Evolutionary conservation across 2,797 vertebrate species (phyloP).

Genomic region (Sebastes jordani): DNA sequence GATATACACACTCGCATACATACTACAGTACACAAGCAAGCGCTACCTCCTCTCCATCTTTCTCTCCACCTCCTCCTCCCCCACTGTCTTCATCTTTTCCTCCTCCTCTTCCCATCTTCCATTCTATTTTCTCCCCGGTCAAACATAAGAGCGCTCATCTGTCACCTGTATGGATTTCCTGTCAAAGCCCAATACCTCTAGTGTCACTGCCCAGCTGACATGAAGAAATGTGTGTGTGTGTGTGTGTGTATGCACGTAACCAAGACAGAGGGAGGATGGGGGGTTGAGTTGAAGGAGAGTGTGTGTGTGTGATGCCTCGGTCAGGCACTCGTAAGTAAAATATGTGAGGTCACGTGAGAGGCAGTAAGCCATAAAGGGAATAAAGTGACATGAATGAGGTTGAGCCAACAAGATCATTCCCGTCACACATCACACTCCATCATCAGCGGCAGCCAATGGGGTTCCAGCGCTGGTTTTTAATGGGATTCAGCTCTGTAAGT

Average conservation of each 20-base stretch:
- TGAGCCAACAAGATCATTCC: constrained; percentile 37
- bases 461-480: constrained; percentile 17
- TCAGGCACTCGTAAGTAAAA: constrained; percentile 17
- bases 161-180: constrained; percentile 76
- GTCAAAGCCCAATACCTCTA: constrained; percentile 62
- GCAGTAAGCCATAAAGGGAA: constrained; percentile 45
- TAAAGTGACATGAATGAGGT: constrained; percentile 46
- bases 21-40: constrained; percentile 10
- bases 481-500: constrained; percentile 20
- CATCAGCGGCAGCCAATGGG: constrained; percentile 25
- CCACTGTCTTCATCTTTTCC: constrained; percentile 33
- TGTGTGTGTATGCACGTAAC: neutral
- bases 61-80: constrained; percentile 24
- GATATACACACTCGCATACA: neutral
- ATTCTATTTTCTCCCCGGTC: constrained; percentile 67
- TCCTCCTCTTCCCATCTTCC: constrained; percentile 32
- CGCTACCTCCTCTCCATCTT: constrained; percentile 11
- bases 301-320: neutral
- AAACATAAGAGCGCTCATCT: constrained; percentile 68
- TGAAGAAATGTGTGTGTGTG: constrained; percentile 21
- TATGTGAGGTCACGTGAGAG: constrained; percentile 48
- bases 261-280: constrained; percentile 8
- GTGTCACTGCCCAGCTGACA: constrained; percentile 57
- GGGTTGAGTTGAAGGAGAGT: constrained; percentile 31
- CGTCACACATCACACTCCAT: constrained; percentile 40